These are phyloP conservation scores for Neoseiulus cucumeris DNA, from an alignment of 1,140 invertebrate genomes.

Conservation along the genomic window DNA sequence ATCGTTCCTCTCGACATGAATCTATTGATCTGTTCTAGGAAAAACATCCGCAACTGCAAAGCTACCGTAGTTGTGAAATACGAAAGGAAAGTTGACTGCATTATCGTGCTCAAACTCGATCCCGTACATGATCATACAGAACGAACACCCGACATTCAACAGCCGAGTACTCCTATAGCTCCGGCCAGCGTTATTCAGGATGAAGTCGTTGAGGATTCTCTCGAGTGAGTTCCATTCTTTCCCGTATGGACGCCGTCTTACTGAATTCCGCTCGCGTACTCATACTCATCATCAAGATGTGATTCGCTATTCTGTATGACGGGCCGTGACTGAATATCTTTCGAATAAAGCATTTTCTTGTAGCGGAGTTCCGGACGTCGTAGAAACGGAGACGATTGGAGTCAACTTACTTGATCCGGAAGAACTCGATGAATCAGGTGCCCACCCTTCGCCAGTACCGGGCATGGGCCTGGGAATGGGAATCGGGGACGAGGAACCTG, in stretches of 20 bases:
- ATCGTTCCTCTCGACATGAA: too few species aligned
- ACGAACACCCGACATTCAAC: neutral
- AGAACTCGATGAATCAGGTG: neutral
- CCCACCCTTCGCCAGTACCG: neutral
- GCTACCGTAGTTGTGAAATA: conserved; percentile 5
- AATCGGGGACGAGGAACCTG: neutral
- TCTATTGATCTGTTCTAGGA: too few species aligned
- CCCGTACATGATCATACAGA: neutral
- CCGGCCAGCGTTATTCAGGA: conserved; percentile 1
- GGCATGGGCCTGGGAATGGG: neutral
- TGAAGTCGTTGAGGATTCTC: neutral
- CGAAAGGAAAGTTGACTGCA: conserved; percentile 7
- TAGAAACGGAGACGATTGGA: too few species aligned
- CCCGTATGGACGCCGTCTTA: too few species aligned
- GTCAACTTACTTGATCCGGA: neutral
- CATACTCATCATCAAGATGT: too few species aligned
- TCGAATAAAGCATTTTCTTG: too few species aligned
- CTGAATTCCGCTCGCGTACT: too few species aligned
- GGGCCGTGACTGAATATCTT: too few species aligned
- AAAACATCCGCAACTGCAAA: neutral
- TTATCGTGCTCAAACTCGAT: neutral
- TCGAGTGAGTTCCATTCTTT: neutral
- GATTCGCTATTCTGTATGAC: too few species aligned
- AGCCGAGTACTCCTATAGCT: neutral
- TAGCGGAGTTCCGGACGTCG: too few species aligned